Evolutionary conservation across 2,797 vertebrate species (phyloP).

Genomic region (Diglossa cyanea): DNA sequence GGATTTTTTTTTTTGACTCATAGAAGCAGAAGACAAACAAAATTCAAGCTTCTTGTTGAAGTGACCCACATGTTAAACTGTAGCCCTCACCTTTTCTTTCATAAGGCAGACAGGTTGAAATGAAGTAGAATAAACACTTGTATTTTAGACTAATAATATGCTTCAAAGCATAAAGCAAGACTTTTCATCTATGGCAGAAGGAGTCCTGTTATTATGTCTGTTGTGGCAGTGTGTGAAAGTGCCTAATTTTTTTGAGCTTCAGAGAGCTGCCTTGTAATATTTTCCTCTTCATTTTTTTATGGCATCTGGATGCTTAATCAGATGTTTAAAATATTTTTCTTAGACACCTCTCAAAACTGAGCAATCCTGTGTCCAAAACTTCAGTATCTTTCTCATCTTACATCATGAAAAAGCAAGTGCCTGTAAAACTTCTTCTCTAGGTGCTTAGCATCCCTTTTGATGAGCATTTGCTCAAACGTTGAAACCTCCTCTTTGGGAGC

Average conservation of each 20-base stretch:
- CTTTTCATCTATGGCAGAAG: not conserved
- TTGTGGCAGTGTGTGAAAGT: not conserved
- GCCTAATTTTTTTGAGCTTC: not conserved
- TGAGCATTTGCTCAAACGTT: not conserved
- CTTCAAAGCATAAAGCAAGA: not conserved
- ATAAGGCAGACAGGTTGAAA: not conserved
- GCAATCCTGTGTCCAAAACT: not conserved
- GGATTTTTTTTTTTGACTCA: not conserved
- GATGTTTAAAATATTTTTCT: not conserved
- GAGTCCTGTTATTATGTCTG: not conserved
- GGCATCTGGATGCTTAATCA: not conserved
- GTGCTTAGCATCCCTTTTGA: not conserved
- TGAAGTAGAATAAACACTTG: not conserved
- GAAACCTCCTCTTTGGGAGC: not conserved
- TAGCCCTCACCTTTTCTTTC: not conserved
- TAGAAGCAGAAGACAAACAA: not conserved
- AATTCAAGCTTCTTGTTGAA: not conserved
- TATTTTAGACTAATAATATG: not conserved
- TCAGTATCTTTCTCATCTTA: not conserved
- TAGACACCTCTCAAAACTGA: not conserved
- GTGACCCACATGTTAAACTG: not conserved
- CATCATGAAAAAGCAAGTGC: not conserved
- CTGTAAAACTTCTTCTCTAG: not conserved
- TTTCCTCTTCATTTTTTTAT: not conserved
- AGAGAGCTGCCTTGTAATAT: not conserved